Conservation (phyloP, 2,113 vertebrate species). For the Tonatia bakeri region DNA sequence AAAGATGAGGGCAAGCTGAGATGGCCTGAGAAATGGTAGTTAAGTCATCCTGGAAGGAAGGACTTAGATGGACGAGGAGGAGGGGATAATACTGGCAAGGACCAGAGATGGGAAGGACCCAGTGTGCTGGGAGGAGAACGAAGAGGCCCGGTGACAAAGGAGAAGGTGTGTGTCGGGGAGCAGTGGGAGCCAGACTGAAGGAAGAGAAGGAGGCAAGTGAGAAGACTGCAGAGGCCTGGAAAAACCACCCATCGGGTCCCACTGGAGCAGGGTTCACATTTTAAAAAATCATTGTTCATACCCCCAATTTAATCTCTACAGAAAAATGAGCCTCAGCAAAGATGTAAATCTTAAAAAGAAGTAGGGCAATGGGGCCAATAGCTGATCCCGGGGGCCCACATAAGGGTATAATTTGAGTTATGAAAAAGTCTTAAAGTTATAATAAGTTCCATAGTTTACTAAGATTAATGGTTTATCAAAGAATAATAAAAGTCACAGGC, state of each 20-base stretch:
- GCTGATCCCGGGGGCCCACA: not conserved
- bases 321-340: not conserved
- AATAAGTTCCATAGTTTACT: not conserved
- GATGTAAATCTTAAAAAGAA: not conserved
- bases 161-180: not conserved
- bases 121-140: not conserved
- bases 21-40: not conserved
- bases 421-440: not conserved
- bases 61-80: not conserved
- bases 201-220: not conserved
- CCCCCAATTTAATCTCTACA: not conserved
- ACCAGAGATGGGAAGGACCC: not conserved
- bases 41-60: not conserved
- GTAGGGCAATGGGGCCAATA: not conserved
- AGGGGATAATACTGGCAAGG: not conserved
- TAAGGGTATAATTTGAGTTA: conserved; percentile 12
- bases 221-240: not conserved
- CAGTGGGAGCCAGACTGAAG: not conserved
- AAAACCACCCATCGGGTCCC: not conserved
- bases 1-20: not conserved
- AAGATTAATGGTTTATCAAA: conserved; percentile 11
- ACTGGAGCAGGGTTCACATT: not conserved
- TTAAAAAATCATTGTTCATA: conserved; percentile 13
- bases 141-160: not conserved
- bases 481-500: conserved; percentile 1